Evolutionary conservation across 1,140 invertebrate species (phyloP).

Genomic region (Pissodes strobi): DNA sequence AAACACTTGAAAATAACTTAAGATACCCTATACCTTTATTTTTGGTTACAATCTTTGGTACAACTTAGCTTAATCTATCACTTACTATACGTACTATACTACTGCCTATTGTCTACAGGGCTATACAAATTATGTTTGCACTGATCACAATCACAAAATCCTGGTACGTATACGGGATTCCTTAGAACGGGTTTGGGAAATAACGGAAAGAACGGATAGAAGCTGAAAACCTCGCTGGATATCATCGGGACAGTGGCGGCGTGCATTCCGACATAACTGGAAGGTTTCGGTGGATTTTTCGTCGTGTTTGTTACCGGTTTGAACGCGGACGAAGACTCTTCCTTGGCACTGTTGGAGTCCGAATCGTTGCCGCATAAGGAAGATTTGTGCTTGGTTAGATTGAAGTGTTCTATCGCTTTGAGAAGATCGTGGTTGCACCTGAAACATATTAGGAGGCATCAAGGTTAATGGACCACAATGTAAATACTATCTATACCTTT

Average conservation of each 20-base stretch:
- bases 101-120: conserved; percentile 24
- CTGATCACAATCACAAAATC: conserved; percentile 55
- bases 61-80: neutral
- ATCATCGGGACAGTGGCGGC: conserved; percentile 47
- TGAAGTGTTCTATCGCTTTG: conserved; percentile 54
- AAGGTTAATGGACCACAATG: too few species aligned
- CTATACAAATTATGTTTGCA: conserved; percentile 44
- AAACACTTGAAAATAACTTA: too few species aligned
- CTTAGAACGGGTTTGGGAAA: conserved; percentile 52
- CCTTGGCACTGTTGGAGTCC: conserved; percentile 30
- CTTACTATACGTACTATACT: neutral
- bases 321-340: conserved; percentile 47
- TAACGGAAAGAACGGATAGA: conserved; percentile 53
- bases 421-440: conserved; percentile 53
- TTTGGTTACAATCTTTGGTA: conserved; percentile 12
- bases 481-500: too few species aligned
- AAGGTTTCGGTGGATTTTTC: conserved; percentile 34
- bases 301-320: conserved; percentile 40
- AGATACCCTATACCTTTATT: too few species aligned
- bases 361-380: conserved; percentile 21
- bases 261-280: conserved; percentile 37
- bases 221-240: conserved; percentile 51
- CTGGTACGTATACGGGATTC: conserved; percentile 53
- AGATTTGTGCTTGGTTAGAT: conserved; percentile 40
- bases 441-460: too few species aligned